A percentile compares a stretch with the other conserved stretches of the same genome.
Conservation (phyloP, 2,113 vertebrate genomes). For the Petaurus breviceps region DNA sequence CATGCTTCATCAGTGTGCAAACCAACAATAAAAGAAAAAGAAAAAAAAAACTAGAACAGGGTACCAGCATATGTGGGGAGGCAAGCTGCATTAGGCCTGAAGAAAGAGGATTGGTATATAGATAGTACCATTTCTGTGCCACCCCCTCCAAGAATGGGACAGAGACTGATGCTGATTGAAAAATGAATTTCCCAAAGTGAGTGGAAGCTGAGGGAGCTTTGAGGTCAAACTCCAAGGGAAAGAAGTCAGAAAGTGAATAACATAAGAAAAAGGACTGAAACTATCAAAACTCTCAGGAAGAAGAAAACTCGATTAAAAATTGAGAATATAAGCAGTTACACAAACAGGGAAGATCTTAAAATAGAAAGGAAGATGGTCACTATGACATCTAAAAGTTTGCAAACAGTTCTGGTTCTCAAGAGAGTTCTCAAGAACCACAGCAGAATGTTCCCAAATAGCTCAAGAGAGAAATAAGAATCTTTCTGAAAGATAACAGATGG, state of each 20-base stretch:
- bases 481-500: neutral
- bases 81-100: neutral
- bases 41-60: neutral
- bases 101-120: neutral
- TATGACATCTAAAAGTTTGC: neutral
- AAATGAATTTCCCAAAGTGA: neutral
- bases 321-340: neutral
- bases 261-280: neutral
- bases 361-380: neutral
- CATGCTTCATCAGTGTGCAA: no score
- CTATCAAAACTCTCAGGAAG: neutral
- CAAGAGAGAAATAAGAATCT: neutral
- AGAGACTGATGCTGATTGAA: neutral
- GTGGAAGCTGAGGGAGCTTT: neutral
- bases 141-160: neutral
- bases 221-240: neutral
- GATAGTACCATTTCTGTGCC: neutral
- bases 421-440: neutral
- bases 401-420: neutral
- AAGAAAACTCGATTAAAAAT: neutral
- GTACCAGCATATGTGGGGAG: neutral
- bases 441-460: neutral
- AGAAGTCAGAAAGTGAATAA: neutral
- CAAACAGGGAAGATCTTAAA: neutral
- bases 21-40: neutral